Base-by-base conservation (phyloP, 2,797 vertebrate species). In the Pseudocheirus occidentalis region DNA sequence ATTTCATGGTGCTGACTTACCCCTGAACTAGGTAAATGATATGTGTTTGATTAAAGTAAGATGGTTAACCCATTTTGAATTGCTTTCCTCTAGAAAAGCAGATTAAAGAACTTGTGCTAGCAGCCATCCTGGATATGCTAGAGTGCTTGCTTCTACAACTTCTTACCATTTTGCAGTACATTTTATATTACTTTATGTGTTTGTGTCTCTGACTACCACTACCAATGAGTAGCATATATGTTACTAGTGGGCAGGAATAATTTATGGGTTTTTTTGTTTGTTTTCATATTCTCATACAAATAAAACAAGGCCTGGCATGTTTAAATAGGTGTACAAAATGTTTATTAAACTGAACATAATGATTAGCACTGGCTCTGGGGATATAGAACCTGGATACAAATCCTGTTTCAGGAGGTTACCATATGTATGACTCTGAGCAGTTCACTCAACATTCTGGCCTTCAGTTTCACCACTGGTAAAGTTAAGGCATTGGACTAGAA, bases 321-420 rank as follows among this genome's bases (percentile, higher is more conserved):
- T 81, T 11, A 46, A 34, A n/a, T 28, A 28, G 55, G 7, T 57
- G 29, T 16, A 92, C 95, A 28, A 90, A 58, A 56, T 58, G 18
- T 1, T 3, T 50, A 89, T 91, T 27, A 73, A 81, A 90, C 18
- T 54, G 1, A 66, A 93, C 10, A 6, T 13, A 56, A 46, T 59
- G 28, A 91, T 55, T 91, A 81, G 21, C 5, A 31, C 14, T 13
- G 28, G 21, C 34, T 46, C 18, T 81, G 29, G 18, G 66, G 7
- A 81, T 81, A 10, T 2, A 95, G 94, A 96, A n/a, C 3, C 54
- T 89, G 24, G 1, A 55, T 95, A 92, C 52, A 91, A 95, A n/a
- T 87, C 9, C 34, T 93, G 4, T 0, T n/a, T 58, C 34, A 93
- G 59, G 90, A 90, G 55, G 9, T 94, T 90, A 28, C 6, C 34